A percentile compares a stretch with the other conserved stretches of the same genome.
Conservation (phyloP, 2,888 invertebrate genomes). For the Phania funesta region DNA sequence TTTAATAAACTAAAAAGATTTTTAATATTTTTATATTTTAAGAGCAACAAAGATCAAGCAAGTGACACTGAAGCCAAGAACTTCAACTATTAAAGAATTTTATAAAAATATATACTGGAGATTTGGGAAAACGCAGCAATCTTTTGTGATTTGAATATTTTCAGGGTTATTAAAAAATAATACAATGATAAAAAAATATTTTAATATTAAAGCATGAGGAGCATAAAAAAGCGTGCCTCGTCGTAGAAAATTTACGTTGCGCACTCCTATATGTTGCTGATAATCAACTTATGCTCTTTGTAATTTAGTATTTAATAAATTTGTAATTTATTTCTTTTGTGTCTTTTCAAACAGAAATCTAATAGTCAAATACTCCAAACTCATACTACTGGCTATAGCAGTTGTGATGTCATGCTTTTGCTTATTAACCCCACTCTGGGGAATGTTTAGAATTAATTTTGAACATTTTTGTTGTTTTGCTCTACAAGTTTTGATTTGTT, state of each 20-base stretch:
- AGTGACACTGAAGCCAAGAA: not conserved
- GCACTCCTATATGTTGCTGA: not conserved
- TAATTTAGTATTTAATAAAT: conserved; percentile 22
- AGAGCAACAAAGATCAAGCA: not conserved
- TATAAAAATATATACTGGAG: not conserved
- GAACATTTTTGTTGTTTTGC: not conserved
- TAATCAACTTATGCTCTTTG: conserved; percentile 16
- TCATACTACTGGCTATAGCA: not conserved
- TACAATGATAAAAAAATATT: not conserved
- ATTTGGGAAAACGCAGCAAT: not conserved
- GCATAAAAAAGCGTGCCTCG: conserved; percentile 23
- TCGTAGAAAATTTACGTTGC: not conserved
- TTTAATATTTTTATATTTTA: conserved; percentile 19
- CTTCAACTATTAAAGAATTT: no score
- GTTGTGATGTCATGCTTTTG: conserved; percentile 48
- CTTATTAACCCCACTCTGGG: conserved; percentile 15
- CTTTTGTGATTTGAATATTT: conserved; percentile 34
- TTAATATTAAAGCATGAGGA: not conserved
- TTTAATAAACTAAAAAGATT: conserved; percentile 7
- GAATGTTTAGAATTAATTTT: conserved; percentile 14
- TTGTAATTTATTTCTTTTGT: not conserved
- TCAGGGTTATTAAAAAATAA: conserved; percentile 33
- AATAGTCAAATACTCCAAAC: not conserved
- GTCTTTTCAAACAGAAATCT: conserved; percentile 9
- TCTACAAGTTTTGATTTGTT: conserved; percentile 45